Evolutionary conservation across 1,140 invertebrate species (phyloP).

Genomic region (Micrasema longulum): DNA sequence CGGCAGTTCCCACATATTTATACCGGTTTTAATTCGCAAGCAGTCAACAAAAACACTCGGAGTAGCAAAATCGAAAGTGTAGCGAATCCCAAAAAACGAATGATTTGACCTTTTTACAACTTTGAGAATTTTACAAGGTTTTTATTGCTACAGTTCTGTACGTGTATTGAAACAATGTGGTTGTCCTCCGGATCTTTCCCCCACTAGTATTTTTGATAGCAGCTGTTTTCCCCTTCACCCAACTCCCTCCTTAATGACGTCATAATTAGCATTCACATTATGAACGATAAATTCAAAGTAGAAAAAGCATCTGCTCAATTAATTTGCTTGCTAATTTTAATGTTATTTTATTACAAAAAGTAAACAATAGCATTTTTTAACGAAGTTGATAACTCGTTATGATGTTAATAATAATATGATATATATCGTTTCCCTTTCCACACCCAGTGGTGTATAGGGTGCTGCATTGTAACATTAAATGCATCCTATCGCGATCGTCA

Average conservation of each 20-base stretch:
- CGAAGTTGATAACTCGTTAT: no score
- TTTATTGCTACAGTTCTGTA: neutral
- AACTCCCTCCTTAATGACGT: conserved; percentile 2
- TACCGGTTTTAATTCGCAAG: neutral
- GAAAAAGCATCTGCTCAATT: no score
- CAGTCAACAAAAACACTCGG: neutral
- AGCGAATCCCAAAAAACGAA: neutral
- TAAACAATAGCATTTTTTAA: no score
- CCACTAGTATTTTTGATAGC: conserved; percentile 24
- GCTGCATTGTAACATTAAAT: no score
- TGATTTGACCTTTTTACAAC: conserved; percentile 3
- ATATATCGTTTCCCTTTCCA: no score
- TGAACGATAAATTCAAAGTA: no score
- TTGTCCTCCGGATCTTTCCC: conserved; percentile 41
- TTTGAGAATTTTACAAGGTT: neutral
- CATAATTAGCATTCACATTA: neutral
- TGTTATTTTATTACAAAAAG: no score
- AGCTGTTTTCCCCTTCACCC: conserved; percentile 33
- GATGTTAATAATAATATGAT: no score
- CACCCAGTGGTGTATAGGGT: no score
- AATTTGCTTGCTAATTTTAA: no score
- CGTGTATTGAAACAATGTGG: conserved; percentile 32
- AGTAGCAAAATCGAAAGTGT: neutral
- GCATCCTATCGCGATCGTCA: no score
- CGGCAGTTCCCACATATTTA: conserved; percentile 5